These are phyloP conservation scores for Cydia strobilella DNA, from an alignment of 1,140 invertebrate genomes.

Conservation along the genomic window DNA sequence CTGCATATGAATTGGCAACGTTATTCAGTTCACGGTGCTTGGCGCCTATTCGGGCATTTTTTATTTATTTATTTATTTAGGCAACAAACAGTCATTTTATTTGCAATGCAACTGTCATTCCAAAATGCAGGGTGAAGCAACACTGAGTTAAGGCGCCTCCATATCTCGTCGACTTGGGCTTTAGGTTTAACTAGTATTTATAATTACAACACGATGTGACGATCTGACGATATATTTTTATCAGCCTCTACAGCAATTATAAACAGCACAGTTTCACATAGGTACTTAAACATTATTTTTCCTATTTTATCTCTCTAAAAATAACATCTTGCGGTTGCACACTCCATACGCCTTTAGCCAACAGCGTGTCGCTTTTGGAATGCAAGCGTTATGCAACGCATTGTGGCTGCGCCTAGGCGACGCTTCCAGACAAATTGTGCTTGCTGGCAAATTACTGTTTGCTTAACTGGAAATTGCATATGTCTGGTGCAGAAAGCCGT, in stretches of 20 bases:
- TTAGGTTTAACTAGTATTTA: background rate
- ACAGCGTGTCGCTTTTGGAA: conserved; percentile 12
- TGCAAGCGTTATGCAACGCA: conserved; percentile 29
- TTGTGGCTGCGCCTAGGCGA: conserved; percentile 18
- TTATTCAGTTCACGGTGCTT: conserved; percentile 55
- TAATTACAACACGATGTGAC: too few relatives aligned
- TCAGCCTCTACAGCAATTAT: too few relatives aligned
- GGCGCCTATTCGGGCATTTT: conserved; percentile 54
- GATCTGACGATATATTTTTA: too few relatives aligned
- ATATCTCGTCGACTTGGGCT: background rate
- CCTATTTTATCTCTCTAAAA: background rate
- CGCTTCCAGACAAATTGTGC: conserved; percentile 22
- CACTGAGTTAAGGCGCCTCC: conserved; percentile 33
- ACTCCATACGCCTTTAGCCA: conserved; percentile 8
- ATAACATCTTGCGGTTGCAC: background rate
- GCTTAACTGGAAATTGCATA: conserved; percentile 25
- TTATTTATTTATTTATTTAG: too few relatives aligned
- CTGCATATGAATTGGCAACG: conserved; percentile 55
- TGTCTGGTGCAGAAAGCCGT: conserved; percentile 20
- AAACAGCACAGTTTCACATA: too few relatives aligned
- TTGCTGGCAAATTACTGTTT: conserved; percentile 15
- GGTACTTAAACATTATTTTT: too few relatives aligned
- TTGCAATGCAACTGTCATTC: conserved; percentile 54
- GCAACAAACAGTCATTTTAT: too few relatives aligned
- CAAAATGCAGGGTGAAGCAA: conserved; percentile 48